Evolutionary conservation across 2,888 invertebrate genomes (phyloP).

Genomic region (Celastrina argiolus): DNA sequence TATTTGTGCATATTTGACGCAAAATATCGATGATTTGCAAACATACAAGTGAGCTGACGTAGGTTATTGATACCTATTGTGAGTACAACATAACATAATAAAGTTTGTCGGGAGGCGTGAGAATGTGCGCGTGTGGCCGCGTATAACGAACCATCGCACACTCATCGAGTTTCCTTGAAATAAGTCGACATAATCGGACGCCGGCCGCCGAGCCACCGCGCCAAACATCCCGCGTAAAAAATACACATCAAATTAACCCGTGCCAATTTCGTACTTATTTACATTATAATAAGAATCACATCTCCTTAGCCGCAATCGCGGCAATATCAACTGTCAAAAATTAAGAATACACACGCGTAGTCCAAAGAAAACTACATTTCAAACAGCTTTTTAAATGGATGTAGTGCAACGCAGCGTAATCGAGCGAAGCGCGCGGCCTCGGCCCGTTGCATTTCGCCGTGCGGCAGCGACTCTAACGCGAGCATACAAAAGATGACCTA

Average conservation of each 20-base stretch:
- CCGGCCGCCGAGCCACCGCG: conserved; percentile 56
- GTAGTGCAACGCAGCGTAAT: conserved; percentile 62
- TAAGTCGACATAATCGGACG: conserved; percentile 49
- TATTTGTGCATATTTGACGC: conserved; percentile 8
- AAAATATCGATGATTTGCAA: conserved; percentile 3
- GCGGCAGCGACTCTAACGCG: conserved; percentile 66
- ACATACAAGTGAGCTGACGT: conserved; percentile 8
- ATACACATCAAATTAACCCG: conserved; percentile 45
- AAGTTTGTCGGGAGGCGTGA: conserved; percentile 19
- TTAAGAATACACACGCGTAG: conserved; percentile 72
- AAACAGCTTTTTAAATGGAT: conserved; percentile 66
- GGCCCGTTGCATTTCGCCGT: conserved; percentile 72
- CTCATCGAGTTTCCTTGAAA: conserved; percentile 66
- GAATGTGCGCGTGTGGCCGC: conserved; percentile 35
- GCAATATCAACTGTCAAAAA: conserved; percentile 79
- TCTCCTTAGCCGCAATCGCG: conserved; percentile 49
- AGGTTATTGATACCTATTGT: neutral
- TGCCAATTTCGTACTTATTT: conserved; percentile 61
- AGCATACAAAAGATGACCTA: conserved; percentile 76
- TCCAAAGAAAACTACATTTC: conserved; percentile 68
- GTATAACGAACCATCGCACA: conserved; percentile 47
- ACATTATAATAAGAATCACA: conserved; percentile 52
- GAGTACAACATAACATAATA: conserved; percentile 1
- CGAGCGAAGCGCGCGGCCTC: conserved; percentile 71
- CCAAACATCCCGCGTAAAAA: conserved; percentile 66